These are phyloP conservation scores for Muschampia plurimacula DNA, from an alignment of 2,888 invertebrate species.

Conservation along the genomic window DNA sequence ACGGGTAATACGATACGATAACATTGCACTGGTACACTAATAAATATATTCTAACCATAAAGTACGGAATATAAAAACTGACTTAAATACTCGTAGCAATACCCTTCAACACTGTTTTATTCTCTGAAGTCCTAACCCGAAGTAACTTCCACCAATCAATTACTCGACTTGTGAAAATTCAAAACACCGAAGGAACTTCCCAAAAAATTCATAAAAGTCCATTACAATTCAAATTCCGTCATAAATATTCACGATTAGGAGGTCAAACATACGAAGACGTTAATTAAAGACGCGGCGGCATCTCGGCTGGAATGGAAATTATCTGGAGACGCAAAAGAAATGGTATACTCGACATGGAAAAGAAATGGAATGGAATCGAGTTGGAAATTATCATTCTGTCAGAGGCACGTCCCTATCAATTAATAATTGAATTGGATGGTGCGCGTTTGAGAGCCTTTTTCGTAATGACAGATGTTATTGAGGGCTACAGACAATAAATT, in stretches of 20 bases:
- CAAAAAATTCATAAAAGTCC: constrained; percentile 40
- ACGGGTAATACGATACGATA: too few relatives aligned
- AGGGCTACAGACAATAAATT: constrained; percentile 34
- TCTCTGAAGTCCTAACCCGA: not conserved
- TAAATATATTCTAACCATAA: too few relatives aligned
- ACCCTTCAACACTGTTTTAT: not conserved
- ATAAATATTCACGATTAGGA: constrained; percentile 50
- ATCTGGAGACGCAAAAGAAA: constrained; percentile 32
- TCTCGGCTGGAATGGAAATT: constrained; percentile 45
- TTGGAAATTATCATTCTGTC: constrained; percentile 41
- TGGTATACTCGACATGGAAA: constrained; percentile 33
- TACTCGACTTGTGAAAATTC: constrained; percentile 11
- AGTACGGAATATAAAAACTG: not conserved
- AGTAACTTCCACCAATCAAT: constrained; percentile 12
- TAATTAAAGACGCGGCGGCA: constrained; percentile 39
- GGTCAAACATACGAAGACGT: constrained; percentile 37
- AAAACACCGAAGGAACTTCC: constrained; percentile 10
- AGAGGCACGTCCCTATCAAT: constrained; percentile 54
- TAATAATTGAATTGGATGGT: constrained; percentile 58
- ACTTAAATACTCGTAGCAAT: not conserved
- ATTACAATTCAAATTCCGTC: constrained; percentile 52
- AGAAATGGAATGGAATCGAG: constrained; percentile 34
- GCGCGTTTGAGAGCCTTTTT: constrained; percentile 62
- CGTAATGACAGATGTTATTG: constrained; percentile 57
- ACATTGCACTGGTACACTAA: too few relatives aligned